Conservation (phyloP, 2,113 vertebrate species). For the Prochilodus magdalenae region DNA sequence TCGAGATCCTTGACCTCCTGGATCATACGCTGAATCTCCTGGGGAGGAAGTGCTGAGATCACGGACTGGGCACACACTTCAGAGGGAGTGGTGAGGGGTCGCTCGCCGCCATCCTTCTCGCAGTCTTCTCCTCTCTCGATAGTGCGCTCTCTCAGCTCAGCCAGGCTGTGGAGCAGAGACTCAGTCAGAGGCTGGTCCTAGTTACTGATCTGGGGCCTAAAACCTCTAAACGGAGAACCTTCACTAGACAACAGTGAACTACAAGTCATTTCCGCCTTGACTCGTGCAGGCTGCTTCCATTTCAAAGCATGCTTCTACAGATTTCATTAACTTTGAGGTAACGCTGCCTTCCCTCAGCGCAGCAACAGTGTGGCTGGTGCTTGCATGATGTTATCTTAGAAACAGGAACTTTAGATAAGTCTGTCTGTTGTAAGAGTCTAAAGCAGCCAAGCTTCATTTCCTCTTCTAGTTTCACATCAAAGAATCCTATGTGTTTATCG, state of each 20-base stretch:
- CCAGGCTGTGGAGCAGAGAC: slow-evolving; percentile 77
- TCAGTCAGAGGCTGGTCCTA: neutral
- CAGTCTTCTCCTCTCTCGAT: slow-evolving; percentile 71
- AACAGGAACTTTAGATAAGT: slow-evolving; percentile 54
- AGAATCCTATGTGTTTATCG: slow-evolving; percentile 14
- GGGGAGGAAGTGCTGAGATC: slow-evolving; percentile 84
- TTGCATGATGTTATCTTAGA: slow-evolving; percentile 14
- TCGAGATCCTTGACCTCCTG: slow-evolving; percentile 89
- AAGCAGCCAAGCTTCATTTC: slow-evolving; percentile 40
- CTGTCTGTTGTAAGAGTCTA: slow-evolving; percentile 29
- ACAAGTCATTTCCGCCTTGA: slow-evolving; percentile 7
- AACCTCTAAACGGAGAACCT: neutral
- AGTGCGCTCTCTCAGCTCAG: slow-evolving; percentile 83
- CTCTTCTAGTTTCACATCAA: slow-evolving; percentile 39
- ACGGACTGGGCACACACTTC: slow-evolving; percentile 79
- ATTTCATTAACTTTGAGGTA: slow-evolving; percentile 5
- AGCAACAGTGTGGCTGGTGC: neutral
- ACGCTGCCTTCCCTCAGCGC: neutral
- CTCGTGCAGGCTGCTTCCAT: neutral
- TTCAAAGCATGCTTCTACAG: slow-evolving; percentile 26
- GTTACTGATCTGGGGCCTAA: neutral
- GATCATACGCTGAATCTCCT: slow-evolving; percentile 84
- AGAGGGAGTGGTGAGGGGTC: slow-evolving; percentile 55
- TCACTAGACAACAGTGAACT: neutral
- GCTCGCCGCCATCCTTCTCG: slow-evolving; percentile 57